A percentile compares a stretch with the other conserved stretches of the same genome.
Conservation (phyloP, 2,888 invertebrate species). For the Teleiodes luculella region DNA sequence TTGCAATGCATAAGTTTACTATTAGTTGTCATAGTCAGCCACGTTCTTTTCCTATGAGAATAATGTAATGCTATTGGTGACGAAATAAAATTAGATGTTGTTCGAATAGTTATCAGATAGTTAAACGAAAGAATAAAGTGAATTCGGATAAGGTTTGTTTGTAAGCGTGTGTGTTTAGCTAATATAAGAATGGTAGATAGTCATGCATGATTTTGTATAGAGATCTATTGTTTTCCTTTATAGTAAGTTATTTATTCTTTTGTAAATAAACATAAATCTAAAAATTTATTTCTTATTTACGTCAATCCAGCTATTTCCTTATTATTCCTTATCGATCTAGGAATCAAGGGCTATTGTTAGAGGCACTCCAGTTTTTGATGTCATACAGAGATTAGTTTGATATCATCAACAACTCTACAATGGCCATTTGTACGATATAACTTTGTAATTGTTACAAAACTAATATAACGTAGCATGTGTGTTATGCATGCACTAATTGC, state of each 20-base stretch:
- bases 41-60: too few relatives aligned
- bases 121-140: too few relatives aligned
- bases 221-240: not conserved
- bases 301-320: not conserved
- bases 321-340: not conserved
- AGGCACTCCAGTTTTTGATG: slow-evolving; percentile 1
- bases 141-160: too few relatives aligned
- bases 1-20: too few relatives aligned
- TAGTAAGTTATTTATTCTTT: slow-evolving; percentile 3
- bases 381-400: not conserved
- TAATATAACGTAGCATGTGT: not conserved
- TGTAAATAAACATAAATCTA: slow-evolving; percentile 2
- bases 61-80: too few relatives aligned
- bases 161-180: not conserved
- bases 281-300: too few relatives aligned
- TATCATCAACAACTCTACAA: not conserved
- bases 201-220: not conserved
- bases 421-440: not conserved
- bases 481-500: not conserved
- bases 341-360: not conserved
- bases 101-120: too few relatives aligned
- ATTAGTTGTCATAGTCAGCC: too few relatives aligned
- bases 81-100: too few relatives aligned
- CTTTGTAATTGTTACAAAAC: not conserved
- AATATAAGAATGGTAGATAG: not conserved